Conservation (phyloP, 2,797 vertebrate genomes). For the Schizopygopsis pylzovi region DNA sequence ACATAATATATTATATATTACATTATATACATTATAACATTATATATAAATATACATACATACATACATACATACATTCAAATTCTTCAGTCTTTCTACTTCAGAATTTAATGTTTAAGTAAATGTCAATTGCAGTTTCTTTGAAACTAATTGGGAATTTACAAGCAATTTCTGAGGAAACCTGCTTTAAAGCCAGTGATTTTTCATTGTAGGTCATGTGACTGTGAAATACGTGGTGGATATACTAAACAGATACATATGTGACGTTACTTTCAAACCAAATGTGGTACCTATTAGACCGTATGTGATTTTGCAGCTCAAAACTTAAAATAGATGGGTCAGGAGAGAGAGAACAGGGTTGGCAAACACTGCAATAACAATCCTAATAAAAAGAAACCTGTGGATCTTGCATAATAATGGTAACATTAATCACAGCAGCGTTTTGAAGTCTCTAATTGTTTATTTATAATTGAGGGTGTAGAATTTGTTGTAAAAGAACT, state of each 20-base stretch:
- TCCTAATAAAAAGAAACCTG: slow-evolving; percentile 4
- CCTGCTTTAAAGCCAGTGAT: too few species aligned
- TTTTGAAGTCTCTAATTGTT: slow-evolving; percentile 4
- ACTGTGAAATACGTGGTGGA: background rate
- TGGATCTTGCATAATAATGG: background rate
- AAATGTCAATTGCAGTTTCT: too few species aligned
- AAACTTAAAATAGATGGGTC: background rate
- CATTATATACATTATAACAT: too few species aligned
- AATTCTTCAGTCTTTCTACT: too few species aligned
- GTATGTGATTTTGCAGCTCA: background rate
- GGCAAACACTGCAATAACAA: background rate
- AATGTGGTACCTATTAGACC: background rate
- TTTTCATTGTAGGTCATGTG: background rate
- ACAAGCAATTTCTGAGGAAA: too few species aligned
- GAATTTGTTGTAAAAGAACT: slow-evolving; percentile 2
- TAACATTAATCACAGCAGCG: background rate
- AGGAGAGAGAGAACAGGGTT: background rate
- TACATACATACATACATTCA: too few species aligned
- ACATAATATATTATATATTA: too few species aligned
- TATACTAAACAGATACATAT: background rate
- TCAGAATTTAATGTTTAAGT: too few species aligned
- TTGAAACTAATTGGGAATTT: too few species aligned
- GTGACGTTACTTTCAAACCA: background rate
- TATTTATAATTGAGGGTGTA: slow-evolving; percentile 15
- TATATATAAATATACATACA: too few species aligned